Base-by-base conservation (phyloP, 2,113 vertebrate species). In the Rhinopomastus cyanomelas region DNA sequence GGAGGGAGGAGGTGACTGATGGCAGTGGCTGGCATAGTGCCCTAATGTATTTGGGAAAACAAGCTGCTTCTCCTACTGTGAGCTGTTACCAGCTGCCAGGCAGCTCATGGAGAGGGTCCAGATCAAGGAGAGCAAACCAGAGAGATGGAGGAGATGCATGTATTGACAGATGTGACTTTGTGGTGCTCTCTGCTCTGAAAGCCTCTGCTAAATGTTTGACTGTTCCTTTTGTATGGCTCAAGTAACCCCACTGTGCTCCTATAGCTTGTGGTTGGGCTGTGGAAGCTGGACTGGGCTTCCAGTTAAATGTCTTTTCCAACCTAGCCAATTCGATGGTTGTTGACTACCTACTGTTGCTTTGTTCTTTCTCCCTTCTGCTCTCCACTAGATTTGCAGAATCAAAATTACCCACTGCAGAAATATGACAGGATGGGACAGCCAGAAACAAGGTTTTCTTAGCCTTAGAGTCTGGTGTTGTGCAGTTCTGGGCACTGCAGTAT, bases 331-430 rank as follows among this genome's bases (percentile, higher is more conserved):
- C 11, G 11, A 15, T 42, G 49, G 15, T 68, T 80, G 3, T 57
- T 5, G 6, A 6, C 44, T 66, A 6, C 32, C 69, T 32, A 11
- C 26, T 29, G 11, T 9, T 60, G 37, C 23, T 5, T 18, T n/a
- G 9, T 15, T 79, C 14, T 56, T 85, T 68, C 32, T 78, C 53
- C n/a, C 26, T 60, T 23, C 5, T 42, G 48, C 30, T 84, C 34
- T 55, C n/a, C 23, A 12, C 13, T 23, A 5, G 2, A 42, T 7
- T 22, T 61, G 0, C 1, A 7, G 19, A 15, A 25, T 26, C 14
- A 42, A 25, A 51, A 19, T 14, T 78, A 17, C 21, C 55, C 8
- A 0, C 17, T 34, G 10, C 23, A 57, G 56, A 18, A 5, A 19
- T 57, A 32, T 3, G 15, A 3, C n/a, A 52, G 57, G 34, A 9